Conservation (phyloP, 2,797 vertebrate species). For the Dermochelys coriacea region DNA sequence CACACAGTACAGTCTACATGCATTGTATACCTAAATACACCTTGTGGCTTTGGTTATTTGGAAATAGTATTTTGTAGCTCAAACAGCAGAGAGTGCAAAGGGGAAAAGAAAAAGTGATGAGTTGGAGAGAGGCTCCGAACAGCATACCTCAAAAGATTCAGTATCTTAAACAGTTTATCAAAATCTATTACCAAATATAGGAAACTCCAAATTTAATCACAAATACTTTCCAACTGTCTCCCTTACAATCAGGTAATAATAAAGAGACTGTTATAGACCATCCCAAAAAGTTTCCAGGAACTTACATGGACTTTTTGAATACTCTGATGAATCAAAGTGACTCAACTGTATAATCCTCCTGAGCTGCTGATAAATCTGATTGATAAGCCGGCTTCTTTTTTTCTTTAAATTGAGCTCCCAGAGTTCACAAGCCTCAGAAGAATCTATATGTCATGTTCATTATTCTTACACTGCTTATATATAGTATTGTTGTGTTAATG, state of each 20-base stretch:
- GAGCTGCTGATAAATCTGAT: constrained; percentile 52
- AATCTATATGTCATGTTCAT: neutral
- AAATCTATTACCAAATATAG: constrained; percentile 64
- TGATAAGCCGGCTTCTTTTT: constrained; percentile 45
- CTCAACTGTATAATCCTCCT: constrained; percentile 9
- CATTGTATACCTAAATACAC: constrained; percentile 66
- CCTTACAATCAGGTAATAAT: constrained; percentile 50
- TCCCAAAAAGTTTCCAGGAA: constrained; percentile 53
- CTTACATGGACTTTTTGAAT: constrained; percentile 31
- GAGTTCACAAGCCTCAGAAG: constrained; percentile 27
- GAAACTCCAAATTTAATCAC: constrained; percentile 48
- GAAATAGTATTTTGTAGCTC: constrained; percentile 65
- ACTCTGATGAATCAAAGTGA: constrained; percentile 56
- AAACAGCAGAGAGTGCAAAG: constrained; percentile 28
- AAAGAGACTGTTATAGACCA: constrained; percentile 19
- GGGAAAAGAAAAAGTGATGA: constrained; percentile 25
- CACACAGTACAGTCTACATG: constrained; percentile 38
- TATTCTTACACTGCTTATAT: rapidly evolving
- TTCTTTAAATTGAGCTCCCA: constrained; percentile 24
- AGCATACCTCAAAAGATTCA: constrained; percentile 41
- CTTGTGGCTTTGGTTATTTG: constrained; percentile 53
- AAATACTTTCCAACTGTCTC: constrained; percentile 55
- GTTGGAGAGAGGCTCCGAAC: neutral
- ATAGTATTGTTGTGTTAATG: rapidly evolving
- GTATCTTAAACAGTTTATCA: constrained; percentile 68